These are phyloP conservation scores for Cheilosia grossa DNA, from an alignment of 2,888 invertebrate species.

Conservation along the genomic window DNA sequence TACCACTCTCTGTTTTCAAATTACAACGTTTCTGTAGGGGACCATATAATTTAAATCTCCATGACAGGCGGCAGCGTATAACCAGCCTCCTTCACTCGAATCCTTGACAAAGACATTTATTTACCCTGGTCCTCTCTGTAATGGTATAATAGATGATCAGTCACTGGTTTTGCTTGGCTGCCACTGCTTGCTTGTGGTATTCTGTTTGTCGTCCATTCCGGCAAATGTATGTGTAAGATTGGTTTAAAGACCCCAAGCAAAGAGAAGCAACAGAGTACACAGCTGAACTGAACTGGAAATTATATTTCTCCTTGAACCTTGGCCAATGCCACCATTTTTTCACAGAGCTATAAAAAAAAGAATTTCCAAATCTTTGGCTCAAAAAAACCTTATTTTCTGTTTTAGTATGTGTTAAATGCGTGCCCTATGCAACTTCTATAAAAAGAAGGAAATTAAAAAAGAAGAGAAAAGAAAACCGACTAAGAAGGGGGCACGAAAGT, in stretches of 20 bases:
- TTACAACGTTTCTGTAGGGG: slow-evolving; percentile 57
- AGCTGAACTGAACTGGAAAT: slow-evolving; percentile 52
- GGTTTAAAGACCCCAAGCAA: slow-evolving; percentile 68
- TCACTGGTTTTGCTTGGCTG: slow-evolving; percentile 63
- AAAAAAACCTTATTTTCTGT: slow-evolving; percentile 1
- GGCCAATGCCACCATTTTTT: slow-evolving; percentile 36
- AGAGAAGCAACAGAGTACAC: slow-evolving; percentile 39
- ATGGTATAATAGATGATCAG: slow-evolving; percentile 64
- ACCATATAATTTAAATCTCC: slow-evolving; percentile 58
- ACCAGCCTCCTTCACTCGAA: slow-evolving; percentile 38
- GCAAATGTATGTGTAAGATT: slow-evolving; percentile 36
- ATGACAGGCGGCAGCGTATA: slow-evolving; percentile 35
- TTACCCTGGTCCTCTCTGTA: slow-evolving; percentile 59
- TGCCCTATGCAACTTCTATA: slow-evolving; percentile 25
- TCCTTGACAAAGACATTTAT: slow-evolving; percentile 73
- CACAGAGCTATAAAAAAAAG: slow-evolving; percentile 42
- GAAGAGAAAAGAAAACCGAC: slow-evolving; percentile 20
- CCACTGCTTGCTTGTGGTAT: slow-evolving; percentile 24
- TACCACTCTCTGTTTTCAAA: slow-evolving; percentile 30
- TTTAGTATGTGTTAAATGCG: slow-evolving; percentile 13
- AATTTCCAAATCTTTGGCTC: not conserved
- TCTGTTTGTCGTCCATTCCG: slow-evolving; percentile 33
- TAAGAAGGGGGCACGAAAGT: not conserved
- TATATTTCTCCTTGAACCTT: slow-evolving; percentile 71
- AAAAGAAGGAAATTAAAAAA: slow-evolving; percentile 31